Conservation (phyloP, 2,888 invertebrate genomes). For the Ochropleura plecta region DNA sequence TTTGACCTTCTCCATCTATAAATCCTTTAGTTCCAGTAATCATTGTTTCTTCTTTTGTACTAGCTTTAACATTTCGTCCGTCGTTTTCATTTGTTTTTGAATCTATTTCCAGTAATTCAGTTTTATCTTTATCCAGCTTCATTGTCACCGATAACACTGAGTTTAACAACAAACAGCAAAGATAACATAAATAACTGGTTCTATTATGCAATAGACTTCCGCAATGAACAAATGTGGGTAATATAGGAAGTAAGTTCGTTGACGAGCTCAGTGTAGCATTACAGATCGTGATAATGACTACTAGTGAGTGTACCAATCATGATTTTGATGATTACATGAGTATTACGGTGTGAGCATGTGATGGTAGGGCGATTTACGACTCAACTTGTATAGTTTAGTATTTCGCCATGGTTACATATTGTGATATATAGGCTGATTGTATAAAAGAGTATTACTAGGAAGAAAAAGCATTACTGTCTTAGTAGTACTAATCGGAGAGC, state of each 20-base stretch:
- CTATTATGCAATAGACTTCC: constrained; percentile 52
- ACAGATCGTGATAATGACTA: constrained; percentile 42
- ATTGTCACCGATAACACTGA: constrained; percentile 37
- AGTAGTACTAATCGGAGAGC: background rate
- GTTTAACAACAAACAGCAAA: constrained; percentile 20
- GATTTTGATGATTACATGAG: constrained; percentile 20
- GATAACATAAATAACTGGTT: constrained; percentile 23
- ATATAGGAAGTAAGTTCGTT: constrained; percentile 51
- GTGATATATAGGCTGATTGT: background rate
- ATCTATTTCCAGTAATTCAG: constrained; percentile 3
- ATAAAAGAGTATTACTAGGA: background rate
- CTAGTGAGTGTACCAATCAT: constrained; percentile 24
- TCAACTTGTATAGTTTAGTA: background rate
- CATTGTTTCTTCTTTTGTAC: background rate
- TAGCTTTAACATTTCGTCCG: background rate
- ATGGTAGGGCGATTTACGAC: background rate
- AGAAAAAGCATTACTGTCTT: background rate
- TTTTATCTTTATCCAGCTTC: constrained; percentile 11
- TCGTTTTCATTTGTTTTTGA: background rate
- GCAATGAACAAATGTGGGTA: constrained; percentile 52
- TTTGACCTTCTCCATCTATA: background rate
- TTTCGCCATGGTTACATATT: background rate
- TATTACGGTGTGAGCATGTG: background rate
- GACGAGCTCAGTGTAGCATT: constrained; percentile 41
- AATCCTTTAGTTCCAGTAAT: background rate